Evolutionary conservation across 2,888 invertebrate genomes (phyloP).

Genomic region (Portevinia maculata): DNA sequence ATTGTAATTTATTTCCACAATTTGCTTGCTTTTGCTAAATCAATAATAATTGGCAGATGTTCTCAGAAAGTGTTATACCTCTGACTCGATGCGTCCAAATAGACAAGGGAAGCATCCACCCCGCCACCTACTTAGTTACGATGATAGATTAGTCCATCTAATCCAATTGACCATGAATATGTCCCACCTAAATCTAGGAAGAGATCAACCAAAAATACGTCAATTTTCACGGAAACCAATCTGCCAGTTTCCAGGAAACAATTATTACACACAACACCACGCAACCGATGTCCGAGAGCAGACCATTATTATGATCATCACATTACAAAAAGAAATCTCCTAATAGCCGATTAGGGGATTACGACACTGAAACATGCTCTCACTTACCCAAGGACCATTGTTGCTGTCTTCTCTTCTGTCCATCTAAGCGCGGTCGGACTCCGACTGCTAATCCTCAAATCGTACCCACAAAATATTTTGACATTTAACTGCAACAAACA

Average conservation of each 20-base stretch:
- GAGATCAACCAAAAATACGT: constrained; percentile 11
- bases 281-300: constrained; percentile 25
- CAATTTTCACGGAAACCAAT: neutral
- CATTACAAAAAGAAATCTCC: constrained; percentile 67
- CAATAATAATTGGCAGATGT: constrained; percentile 24
- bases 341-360: constrained; percentile 74
- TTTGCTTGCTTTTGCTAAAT: neutral
- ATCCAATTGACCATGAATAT: constrained; percentile 52
- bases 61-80: constrained; percentile 19
- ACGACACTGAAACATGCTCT: constrained; percentile 58
- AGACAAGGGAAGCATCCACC: constrained; percentile 33
- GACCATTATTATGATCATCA: constrained; percentile 42
- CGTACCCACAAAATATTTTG: constrained; percentile 73
- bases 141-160: constrained; percentile 15
- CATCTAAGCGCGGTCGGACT: constrained; percentile 29
- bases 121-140: constrained; percentile 35
- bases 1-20: no score
- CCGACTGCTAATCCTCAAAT: constrained; percentile 64
- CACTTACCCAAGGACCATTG: constrained; percentile 40
- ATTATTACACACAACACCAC: constrained; percentile 37
- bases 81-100: constrained; percentile 43
- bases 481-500: constrained; percentile 72
- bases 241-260: constrained; percentile 49
- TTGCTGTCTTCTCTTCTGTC: constrained; percentile 45
- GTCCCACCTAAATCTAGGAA: neutral